Percentiles rank a stretch among this genome's conserved stretches.
These are phyloP conservation scores for Geopemphigus sp. DNA, from an alignment of 1,140 invertebrate species.

Conservation along the genomic window DNA sequence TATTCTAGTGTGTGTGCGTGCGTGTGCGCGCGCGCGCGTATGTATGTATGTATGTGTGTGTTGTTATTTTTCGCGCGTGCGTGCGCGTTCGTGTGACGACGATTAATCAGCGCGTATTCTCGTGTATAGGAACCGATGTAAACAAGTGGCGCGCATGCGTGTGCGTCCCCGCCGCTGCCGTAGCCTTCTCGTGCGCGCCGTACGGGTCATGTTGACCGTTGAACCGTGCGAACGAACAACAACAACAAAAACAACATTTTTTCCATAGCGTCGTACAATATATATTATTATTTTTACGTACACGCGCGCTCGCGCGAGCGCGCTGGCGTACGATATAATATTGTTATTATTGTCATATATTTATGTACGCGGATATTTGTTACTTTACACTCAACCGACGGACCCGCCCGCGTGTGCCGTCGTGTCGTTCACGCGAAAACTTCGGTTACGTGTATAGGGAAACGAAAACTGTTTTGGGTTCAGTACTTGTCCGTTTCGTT, in stretches of 20 bases:
- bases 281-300: too few relatives aligned
- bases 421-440: not conserved
- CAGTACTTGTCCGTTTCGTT: too few relatives aligned
- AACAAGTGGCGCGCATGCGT: slow-evolving; percentile 47
- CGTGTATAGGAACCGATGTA: slow-evolving; percentile 27
- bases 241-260: slow-evolving; percentile 50
- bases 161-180: slow-evolving; percentile 5
- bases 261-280: slow-evolving; percentile 14
- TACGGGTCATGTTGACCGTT: slow-evolving; percentile 48
- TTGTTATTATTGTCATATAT: too few relatives aligned
- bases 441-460: too few relatives aligned
- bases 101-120: slow-evolving; percentile 49
- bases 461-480: too few relatives aligned
- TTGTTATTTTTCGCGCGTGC: not conserved
- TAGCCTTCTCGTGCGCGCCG: not conserved
- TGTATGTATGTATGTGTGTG: not conserved
- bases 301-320: too few relatives aligned
- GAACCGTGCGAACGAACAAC: slow-evolving; percentile 48
- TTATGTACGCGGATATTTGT: too few relatives aligned
- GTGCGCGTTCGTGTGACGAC: slow-evolving; percentile 34
- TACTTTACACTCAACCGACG: not conserved
- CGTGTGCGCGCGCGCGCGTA: not conserved
- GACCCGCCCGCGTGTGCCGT: not conserved
- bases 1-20: slow-evolving; percentile 20
- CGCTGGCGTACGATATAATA: too few relatives aligned